These are phyloP conservation scores for Lasioglossum vierecki DNA, from an alignment of 2,888 invertebrate genomes.

Conservation along the genomic window DNA sequence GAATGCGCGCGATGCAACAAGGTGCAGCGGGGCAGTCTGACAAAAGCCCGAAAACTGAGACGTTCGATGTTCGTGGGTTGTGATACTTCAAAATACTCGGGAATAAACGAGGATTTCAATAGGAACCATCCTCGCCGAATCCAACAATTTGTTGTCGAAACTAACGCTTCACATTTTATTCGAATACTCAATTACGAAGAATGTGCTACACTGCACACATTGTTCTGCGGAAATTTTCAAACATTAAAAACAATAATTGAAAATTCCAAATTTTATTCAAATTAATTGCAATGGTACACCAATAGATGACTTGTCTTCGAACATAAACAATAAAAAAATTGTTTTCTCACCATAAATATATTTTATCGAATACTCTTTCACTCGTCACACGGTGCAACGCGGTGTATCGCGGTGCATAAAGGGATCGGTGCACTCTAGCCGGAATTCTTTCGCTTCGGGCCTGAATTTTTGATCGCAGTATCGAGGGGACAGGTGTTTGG, in stretches of 20 bases:
- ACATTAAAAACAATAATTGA: no score
- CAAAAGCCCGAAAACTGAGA: conserved; percentile 1
- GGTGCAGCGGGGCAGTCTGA: conserved; percentile 3
- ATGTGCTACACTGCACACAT: no score
- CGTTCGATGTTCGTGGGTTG: not conserved
- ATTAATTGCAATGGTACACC: no score
- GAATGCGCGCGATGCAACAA: conserved; percentile 29
- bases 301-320: no score
- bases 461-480: conserved; percentile 39
- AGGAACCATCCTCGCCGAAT: not conserved
- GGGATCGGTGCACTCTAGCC: conserved; percentile 32
- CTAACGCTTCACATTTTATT: no score
- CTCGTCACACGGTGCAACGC: not conserved
- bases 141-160: not conserved
- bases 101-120: not conserved
- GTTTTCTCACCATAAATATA: not conserved
- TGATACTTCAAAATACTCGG: not conserved
- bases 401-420: not conserved
- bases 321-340: not conserved
- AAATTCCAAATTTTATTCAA: no score
- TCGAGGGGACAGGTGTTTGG: conserved; percentile 41
- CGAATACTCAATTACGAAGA: no score
- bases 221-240: no score
- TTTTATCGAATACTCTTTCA: not conserved
- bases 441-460: conserved; percentile 33